Evolutionary conservation across 2,113 vertebrate species (phyloP), one percentile per base, ranked within the genome.

Genomic region (Epinephelus moara): DNA sequence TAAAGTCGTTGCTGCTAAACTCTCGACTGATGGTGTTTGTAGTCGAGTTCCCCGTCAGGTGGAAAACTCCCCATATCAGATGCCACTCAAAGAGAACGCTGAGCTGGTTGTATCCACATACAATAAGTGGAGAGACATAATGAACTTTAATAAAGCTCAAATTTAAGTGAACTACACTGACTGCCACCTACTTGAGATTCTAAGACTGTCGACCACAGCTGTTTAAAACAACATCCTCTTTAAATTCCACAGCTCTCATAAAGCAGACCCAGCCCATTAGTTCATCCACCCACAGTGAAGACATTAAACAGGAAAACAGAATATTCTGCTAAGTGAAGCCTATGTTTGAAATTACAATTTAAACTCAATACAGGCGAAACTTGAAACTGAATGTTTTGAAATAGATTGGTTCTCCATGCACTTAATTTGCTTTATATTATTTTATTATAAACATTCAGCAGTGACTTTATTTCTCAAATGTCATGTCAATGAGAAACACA

Each of bases 121-220:
- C 21, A 42, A 4, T 27, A 7, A 14, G 27, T n/a, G 60, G 23
- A 33, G 37, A 27, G 56, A 27, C 82, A 53, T 47, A 18, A 25
- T 23, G 19, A 71, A 71, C 53, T 85, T 72, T 53, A 53, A 67
- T 72, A 12, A 42, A 68, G 37, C 33, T 60, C 18, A 78, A 61
- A 68, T 61, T 23, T 8, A 55, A 60, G 61, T 73, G 4, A 71
- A 71, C 45, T 67, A 49, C 21, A 61, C 37, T 45, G 30, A 59
- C 23, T 23, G n/a, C 33, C 64, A 55, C 37, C 59, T 59, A 37
- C 52, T 52, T 57, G 14, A 73, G 52, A 80, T 23, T 64, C 42
- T 62, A 50, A 56, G 57, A 72, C 61, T 50, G 49, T 70, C 37
- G 33, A 70, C 19, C 37, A 25, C 62, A 60, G 62, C 68, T 53